Base-by-base conservation (phyloP, 2,888 invertebrate species). In the Polydrusus pterygomalis region DNA sequence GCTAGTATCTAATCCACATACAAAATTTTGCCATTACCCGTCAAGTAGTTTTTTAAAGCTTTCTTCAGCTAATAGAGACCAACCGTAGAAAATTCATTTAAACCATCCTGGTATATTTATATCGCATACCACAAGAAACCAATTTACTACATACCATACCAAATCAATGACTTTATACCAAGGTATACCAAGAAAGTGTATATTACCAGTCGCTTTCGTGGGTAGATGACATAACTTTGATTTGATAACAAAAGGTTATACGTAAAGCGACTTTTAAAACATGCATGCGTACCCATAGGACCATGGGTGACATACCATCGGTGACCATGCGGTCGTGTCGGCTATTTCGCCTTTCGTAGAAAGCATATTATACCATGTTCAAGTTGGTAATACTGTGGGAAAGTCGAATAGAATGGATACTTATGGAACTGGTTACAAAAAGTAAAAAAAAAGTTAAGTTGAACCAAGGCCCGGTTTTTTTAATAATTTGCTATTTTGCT, bases 161-260 rank as follows among this genome's bases (percentile, higher is more conserved):
- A 62, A 34, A 68, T 10, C 25, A 25, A 68, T 20, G 20, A n/a
- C 49, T 18, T 60, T 45, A 6, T 34, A 34, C n/a, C n/a, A n/a
- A n/a, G 5, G 17, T 25, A 63, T 72, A 65, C 64, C 72, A 38
- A 65, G 72, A 72, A 72, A 64, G 40, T 72, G 58, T 34, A 72
- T 65, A 72, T 72, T 64, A 72, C 64, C 56, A 65, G 56, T 56
- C 51, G 34, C 51, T 56, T n/a, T 54, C n/a, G 54, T 54, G 54
- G 54, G 54, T 54, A 54, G 54, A 54, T 54, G 54, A 54, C 25
- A 54, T 54, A 54, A 54, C 54, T 54, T 25, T 54, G 54, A 54
- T 54, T 25, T 54, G 54, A 54, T 54, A 54, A 54, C 54, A 54
- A 51, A 20, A 51, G 20, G 20, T 20, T 51, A 20, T 13, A 51